Base-by-base conservation (phyloP, 2,113 vertebrate genomes). In the Chlorodrepanis virens region DNA sequence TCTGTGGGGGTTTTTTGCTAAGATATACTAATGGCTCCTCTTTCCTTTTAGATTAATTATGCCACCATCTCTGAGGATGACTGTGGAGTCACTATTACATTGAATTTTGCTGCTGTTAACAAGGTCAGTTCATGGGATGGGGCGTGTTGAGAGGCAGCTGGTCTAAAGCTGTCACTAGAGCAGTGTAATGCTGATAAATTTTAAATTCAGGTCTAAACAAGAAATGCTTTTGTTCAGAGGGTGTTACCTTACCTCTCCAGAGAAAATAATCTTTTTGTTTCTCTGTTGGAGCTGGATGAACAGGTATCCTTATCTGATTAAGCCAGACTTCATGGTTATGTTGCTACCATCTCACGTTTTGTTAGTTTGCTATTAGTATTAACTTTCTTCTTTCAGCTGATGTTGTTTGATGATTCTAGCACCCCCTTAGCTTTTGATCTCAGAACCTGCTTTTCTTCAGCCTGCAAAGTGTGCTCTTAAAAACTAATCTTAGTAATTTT, bases 1-100 rank as follows among this genome's bases (percentile, higher is more conserved):
- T 67, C 50, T 47, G 22, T 50, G 25, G 20, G 28, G 12, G 2
- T 17, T 45, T 59, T 90, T 89, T 83, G 37, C 21, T 40, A 57
- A 63, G 44, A 44, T 24, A 27, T 33, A 33, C 31, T 95, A 87
- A 97, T 6, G 5, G 50, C 54, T 83, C 33, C 13, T 96, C 93
- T 96, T 78, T 93, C 23, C 89, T 74, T 93, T 83, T 97, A 99
- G 99, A 97, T 99, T 89, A 97, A 98, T 18, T 99, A 98, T 39
- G 99, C 99, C 27, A 96, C 98, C 77, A 72, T 99, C 85, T 97
- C 97, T 71, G 98, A 99, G 78, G 98, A 99, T 83, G 95, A 92
- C 29, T 94, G 40, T 63, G 98, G 99, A 95, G 98, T 99, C 96
- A 99, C 98, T 71, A 94, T 99, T 95, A 98, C 96, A 20, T 7